phyloP scores from a whole-genome alignment of 2,888 invertebrate species.

The Plutella xylostella region DNA sequence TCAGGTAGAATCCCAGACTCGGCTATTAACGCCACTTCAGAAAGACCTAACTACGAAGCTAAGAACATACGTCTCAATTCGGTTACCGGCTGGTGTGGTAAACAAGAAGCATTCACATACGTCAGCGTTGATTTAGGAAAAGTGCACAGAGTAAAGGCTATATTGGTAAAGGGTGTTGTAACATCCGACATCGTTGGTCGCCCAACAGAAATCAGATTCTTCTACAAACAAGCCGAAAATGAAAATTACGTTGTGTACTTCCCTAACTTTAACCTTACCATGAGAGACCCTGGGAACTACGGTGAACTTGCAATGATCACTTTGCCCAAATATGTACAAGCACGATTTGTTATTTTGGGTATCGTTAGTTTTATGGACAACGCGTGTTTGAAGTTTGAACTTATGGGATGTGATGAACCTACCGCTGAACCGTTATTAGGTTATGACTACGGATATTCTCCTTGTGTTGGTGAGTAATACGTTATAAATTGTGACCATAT shows the following conservation, averaged over 20 bases:
- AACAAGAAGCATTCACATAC: slow-evolving; percentile 95
- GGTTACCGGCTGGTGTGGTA: slow-evolving; percentile 97
- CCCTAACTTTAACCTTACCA: slow-evolving; percentile 94
- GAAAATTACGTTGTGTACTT: slow-evolving; percentile 98
- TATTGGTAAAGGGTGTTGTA: slow-evolving; percentile 93
- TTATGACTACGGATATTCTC: slow-evolving; percentile 93
- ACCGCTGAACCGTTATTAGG: slow-evolving; percentile 85
- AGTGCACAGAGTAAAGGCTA: slow-evolving; percentile 92
- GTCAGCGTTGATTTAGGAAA: slow-evolving; percentile 95
- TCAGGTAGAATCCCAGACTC: slow-evolving; percentile 94
- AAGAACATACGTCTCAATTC: slow-evolving; percentile 90
- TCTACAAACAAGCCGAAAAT: slow-evolving; percentile 94
- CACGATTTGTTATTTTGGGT: slow-evolving; percentile 92
- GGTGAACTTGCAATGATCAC: slow-evolving; percentile 97
- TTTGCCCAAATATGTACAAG: slow-evolving; percentile 92
- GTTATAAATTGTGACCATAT: neutral
- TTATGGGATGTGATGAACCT: slow-evolving; percentile 96
- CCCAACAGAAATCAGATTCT: slow-evolving; percentile 96
- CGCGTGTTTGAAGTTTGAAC: slow-evolving; percentile 94
- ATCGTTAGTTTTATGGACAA: slow-evolving; percentile 98
- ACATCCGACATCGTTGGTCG: slow-evolving; percentile 95
- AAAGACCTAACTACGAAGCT: slow-evolving; percentile 92
- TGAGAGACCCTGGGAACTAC: slow-evolving; percentile 95
- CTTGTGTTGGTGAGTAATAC: slow-evolving; percentile 83
- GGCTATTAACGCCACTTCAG: slow-evolving; percentile 95